Conservation (phyloP, 1,140 invertebrate genomes). For the Microplitis mediator region DNA sequence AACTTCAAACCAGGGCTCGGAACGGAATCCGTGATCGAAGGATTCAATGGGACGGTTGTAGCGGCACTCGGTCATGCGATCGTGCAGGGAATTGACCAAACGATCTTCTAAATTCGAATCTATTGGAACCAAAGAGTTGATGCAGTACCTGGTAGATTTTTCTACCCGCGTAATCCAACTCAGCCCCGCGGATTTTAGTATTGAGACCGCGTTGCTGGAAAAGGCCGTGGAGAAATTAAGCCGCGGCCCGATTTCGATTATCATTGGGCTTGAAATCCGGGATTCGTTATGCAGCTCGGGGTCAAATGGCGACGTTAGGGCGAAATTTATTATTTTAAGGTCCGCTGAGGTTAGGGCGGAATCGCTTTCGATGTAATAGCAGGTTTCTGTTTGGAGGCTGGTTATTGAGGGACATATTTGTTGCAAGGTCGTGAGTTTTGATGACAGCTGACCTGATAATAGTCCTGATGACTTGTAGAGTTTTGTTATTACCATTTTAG, state of each 20-base stretch:
- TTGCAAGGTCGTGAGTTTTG: conserved; percentile 39
- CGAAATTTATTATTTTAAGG: conserved; percentile 71
- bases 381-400: conserved; percentile 73
- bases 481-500: conserved; percentile 46
- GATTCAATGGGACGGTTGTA: conserved; percentile 73
- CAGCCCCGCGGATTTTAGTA: conserved; percentile 83
- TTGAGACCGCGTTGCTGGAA: conserved; percentile 94
- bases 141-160: conserved; percentile 77
- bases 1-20: conserved; percentile 81
- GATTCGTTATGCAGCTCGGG: conserved; percentile 57
- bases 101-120: conserved; percentile 57
- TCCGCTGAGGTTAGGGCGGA: conserved; percentile 62
- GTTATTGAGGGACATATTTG: conserved; percentile 46
- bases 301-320: conserved; percentile 71
- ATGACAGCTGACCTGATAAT: conserved; percentile 40
- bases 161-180: conserved; percentile 79
- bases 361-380: conserved; percentile 74
- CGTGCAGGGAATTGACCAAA: conserved; percentile 73
- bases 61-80: conserved; percentile 84
- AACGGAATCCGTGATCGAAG: conserved; percentile 73
- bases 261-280: conserved; percentile 47
- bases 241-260: conserved; percentile 84
- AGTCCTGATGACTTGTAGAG: conserved; percentile 51
- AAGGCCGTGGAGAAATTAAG: conserved; percentile 94
- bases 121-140: conserved; percentile 62